Evolutionary conservation across 2,888 invertebrate species (phyloP).

Genomic region (Amiota mariae): DNA sequence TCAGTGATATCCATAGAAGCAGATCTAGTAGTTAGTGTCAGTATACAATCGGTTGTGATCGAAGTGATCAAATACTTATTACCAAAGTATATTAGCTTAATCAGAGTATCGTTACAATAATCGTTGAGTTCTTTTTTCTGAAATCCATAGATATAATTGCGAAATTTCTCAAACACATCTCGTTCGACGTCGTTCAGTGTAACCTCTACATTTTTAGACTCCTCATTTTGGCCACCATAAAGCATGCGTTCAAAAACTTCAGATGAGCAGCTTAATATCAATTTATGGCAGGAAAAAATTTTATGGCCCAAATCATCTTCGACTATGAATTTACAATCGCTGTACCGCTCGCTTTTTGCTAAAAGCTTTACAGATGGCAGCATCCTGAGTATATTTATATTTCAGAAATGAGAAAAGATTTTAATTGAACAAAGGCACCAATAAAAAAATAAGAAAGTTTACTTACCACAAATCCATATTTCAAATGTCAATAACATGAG

Average conservation of each 20-base stretch:
- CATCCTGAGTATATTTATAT: not conserved
- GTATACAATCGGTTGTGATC: conserved; percentile 33
- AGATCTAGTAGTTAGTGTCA: conserved; percentile 8
- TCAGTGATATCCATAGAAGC: conserved; percentile 1
- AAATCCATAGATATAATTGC: conserved; percentile 35
- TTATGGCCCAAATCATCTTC: not conserved
- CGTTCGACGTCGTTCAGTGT: conserved; percentile 34
- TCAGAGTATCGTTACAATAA: conserved; percentile 26
- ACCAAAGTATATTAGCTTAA: conserved; percentile 28
- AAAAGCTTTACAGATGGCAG: not conserved
- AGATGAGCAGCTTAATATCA: conserved; percentile 43
- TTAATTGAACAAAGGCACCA: too few relatives aligned
- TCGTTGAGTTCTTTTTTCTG: conserved; percentile 21
- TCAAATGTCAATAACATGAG: too few relatives aligned
- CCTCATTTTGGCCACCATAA: conserved; percentile 35
- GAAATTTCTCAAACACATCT: conserved; percentile 39
- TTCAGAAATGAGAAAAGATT: too few relatives aligned
- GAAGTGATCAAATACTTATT: conserved; percentile 37
- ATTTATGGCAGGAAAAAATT: conserved; percentile 38
- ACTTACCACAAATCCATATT: too few relatives aligned
- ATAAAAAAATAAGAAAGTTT: too few relatives aligned
- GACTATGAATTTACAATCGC: conserved; percentile 17
- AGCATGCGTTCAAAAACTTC: conserved; percentile 47
- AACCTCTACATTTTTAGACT: conserved; percentile 32
- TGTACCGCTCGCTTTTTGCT: not conserved